Conservation (phyloP, 1,140 invertebrate genomes). For the Drosophila punjabiensis region DNA sequence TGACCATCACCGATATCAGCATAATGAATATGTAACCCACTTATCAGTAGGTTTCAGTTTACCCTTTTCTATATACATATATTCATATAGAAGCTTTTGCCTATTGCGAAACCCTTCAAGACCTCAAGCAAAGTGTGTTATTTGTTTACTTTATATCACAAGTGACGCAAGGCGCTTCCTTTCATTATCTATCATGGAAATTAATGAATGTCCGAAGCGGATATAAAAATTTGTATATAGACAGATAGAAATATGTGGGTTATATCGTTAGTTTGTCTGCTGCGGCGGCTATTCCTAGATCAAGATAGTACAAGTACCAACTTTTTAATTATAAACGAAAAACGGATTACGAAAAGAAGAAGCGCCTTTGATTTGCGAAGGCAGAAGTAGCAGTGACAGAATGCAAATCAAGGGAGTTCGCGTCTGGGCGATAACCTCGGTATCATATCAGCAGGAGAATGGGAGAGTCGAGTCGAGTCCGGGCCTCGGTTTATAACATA, state of each 20-base stretch:
- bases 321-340: slow-evolving; percentile 63
- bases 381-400: slow-evolving; percentile 20
- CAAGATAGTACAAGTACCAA: slow-evolving; percentile 45
- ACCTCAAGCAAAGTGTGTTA: slow-evolving; percentile 51
- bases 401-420: slow-evolving; percentile 73
- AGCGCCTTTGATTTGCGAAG: slow-evolving; percentile 16
- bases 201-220: slow-evolving; percentile 69
- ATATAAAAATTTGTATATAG: slow-evolving; percentile 31
- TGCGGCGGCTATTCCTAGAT: slow-evolving; percentile 32
- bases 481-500: slow-evolving; percentile 12
- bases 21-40: slow-evolving; percentile 2
- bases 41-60: slow-evolving; percentile 12
- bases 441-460: slow-evolving; percentile 75
- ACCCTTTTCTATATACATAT: neutral
- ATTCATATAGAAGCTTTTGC: neutral
- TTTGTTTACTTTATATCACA: slow-evolving; percentile 50
- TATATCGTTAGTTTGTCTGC: slow-evolving; percentile 33
- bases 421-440: slow-evolving; percentile 66
- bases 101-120: slow-evolving; percentile 36
- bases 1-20: neutral
- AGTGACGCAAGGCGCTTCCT: slow-evolving; percentile 45
- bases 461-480: slow-evolving; percentile 9
- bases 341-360: slow-evolving; percentile 10
- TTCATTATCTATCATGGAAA: slow-evolving; percentile 65
- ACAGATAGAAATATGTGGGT: slow-evolving; percentile 17